Percentiles rank a stretch among this genome's conserved stretches.
Conservation (phyloP, 1,140 invertebrate genomes). For the Diachasma alloeum region DNA sequence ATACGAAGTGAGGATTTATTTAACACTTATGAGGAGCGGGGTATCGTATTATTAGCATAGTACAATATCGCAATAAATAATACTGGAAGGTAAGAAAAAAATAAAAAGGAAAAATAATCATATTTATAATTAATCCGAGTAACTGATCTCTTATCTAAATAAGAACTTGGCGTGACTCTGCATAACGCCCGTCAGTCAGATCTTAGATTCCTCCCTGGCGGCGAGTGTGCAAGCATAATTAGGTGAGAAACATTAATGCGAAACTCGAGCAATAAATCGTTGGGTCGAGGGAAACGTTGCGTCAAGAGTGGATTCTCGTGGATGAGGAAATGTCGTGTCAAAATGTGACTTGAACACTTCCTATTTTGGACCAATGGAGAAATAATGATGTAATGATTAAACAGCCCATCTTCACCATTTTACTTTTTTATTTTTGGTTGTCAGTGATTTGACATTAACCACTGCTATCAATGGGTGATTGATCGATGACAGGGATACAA, state of each 20-base stretch:
- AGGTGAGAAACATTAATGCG: conserved; percentile 52
- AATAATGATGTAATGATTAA: neutral
- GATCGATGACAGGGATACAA: too few species aligned
- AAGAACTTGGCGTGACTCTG: conserved; percentile 47
- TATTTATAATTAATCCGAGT: neutral
- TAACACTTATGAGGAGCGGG: neutral
- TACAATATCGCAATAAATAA: conserved; percentile 37
- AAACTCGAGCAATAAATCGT: conserved; percentile 52
- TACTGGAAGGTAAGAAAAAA: conserved; percentile 33
- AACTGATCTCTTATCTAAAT: conserved; percentile 45
- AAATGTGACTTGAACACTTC: conserved; percentile 45
- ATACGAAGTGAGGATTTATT: neutral
- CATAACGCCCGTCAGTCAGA: conserved; percentile 46
- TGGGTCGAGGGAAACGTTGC: conserved; percentile 47
- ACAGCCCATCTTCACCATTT: neutral
- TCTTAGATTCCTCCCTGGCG: conserved; percentile 46
- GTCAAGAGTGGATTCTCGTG: conserved; percentile 44
- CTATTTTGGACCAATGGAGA: conserved; percentile 12
- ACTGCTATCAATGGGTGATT: too few species aligned
- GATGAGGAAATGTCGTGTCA: conserved; percentile 34
- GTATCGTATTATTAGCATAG: conserved; percentile 33
- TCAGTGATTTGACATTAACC: too few species aligned
- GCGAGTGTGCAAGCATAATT: conserved; percentile 49
- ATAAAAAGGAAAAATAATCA: conserved; percentile 32
- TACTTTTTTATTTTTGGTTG: neutral